Percentiles rank a stretch among this genome's conserved stretches.
Evolutionary conservation across 2,113 vertebrate species (phyloP).

Genomic region (Clinocottus analis): DNA sequence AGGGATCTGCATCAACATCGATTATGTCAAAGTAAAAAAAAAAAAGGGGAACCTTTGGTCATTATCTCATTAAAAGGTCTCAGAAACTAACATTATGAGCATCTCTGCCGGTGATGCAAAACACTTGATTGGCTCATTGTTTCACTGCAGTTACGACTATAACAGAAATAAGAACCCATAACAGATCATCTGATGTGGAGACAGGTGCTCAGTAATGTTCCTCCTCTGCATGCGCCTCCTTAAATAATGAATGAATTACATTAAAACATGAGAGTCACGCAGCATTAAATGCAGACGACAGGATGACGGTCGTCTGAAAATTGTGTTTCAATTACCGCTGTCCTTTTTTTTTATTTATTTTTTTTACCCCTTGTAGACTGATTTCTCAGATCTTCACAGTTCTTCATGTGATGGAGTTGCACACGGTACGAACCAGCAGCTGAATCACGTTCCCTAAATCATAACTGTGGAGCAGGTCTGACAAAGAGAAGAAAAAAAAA

Average conservation of each 20-base stretch:
- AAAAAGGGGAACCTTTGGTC: background rate
- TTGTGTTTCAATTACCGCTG: background rate
- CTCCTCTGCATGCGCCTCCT: background rate
- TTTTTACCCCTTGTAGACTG: background rate
- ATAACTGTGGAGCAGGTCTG: constrained; percentile 5
- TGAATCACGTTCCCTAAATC: constrained; percentile 17
- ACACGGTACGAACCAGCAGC: rapidly evolving
- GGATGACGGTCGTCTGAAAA: background rate
- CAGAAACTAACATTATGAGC: background rate
- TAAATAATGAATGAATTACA: background rate
- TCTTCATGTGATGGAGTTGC: background rate
- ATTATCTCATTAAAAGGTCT: background rate
- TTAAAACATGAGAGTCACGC: background rate
- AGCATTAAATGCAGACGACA: background rate
- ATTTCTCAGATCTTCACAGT: background rate
- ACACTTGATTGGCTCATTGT: background rate
- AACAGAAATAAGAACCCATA: background rate
- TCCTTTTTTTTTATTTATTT: background rate
- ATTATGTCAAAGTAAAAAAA: background rate
- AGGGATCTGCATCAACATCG: background rate
- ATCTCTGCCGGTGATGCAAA: background rate
- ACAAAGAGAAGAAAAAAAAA: too few relatives aligned
- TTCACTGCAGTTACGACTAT: background rate
- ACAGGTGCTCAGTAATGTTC: background rate
- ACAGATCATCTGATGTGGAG: background rate